These are phyloP conservation scores for Apotomis turbidana DNA, from an alignment of 2,888 invertebrate genomes.

Conservation along the genomic window DNA sequence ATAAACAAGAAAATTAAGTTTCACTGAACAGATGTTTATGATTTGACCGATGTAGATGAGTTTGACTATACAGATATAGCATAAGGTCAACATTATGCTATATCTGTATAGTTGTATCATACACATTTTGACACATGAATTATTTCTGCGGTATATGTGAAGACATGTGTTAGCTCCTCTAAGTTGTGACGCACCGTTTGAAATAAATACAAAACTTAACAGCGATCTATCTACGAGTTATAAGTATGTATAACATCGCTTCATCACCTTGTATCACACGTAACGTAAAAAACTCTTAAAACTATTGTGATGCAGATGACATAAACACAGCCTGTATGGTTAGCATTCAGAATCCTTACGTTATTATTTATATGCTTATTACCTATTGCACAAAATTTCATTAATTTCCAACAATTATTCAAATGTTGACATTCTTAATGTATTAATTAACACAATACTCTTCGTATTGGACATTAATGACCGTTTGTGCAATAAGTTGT, in stretches of 20 bases:
- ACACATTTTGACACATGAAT: too few relatives aligned
- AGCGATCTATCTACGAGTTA: conserved; percentile 31
- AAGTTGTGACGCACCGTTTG: not conserved
- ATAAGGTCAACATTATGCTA: too few relatives aligned
- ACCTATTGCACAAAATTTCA: not conserved
- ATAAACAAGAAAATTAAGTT: too few relatives aligned
- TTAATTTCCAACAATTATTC: not conserved
- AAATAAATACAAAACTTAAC: conserved; percentile 36
- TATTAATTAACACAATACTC: too few relatives aligned
- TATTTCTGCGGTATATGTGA: too few relatives aligned
- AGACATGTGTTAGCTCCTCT: not conserved
- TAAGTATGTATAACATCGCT: conserved; percentile 27
- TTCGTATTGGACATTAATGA: not conserved
- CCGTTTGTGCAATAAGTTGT: not conserved
- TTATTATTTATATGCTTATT: conserved; percentile 18
- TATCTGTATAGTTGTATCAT: too few relatives aligned
- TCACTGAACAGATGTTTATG: too few relatives aligned
- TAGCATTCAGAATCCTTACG: conserved; percentile 32
- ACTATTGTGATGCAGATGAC: conserved; percentile 70
- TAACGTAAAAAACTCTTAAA: conserved; percentile 46
- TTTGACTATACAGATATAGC: too few relatives aligned
- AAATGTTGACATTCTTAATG: too few relatives aligned
- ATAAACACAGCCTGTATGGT: conserved; percentile 45
- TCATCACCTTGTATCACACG: conserved; percentile 34
- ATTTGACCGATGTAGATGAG: too few relatives aligned